These are phyloP conservation scores for Odocoileus virginianus DNA, from an alignment of 2,113 vertebrate species.

Conservation along the genomic window DNA sequence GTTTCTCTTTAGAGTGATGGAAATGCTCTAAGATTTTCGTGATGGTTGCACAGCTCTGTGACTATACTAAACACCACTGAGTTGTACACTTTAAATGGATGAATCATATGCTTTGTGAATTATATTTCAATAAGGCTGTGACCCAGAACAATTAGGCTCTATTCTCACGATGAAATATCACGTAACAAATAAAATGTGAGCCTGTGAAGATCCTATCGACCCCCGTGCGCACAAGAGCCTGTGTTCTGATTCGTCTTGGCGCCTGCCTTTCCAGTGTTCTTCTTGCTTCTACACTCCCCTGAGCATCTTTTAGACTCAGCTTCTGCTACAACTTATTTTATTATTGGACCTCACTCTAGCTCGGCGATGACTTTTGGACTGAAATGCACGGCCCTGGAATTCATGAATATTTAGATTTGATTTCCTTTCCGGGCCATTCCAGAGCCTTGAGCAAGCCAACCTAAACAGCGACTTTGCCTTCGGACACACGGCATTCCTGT, in stretches of 20 bases:
- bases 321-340: not conserved
- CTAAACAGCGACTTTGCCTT: not conserved
- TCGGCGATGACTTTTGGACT: not conserved
- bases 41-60: not conserved
- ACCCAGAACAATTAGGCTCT: not conserved
- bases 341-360: not conserved
- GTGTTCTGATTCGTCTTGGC: too few species aligned
- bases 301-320: not conserved
- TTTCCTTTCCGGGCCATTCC: not conserved
- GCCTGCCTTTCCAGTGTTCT: not conserved
- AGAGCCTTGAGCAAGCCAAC: not conserved
- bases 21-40: not conserved
- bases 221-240: accelerated
- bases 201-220: too few species aligned
- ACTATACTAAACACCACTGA: not conserved
- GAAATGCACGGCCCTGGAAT: not conserved
- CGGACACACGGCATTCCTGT: too few species aligned
- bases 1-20: not conserved
- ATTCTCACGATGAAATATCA: not conserved
- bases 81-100: not conserved
- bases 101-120: not conserved
- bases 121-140: not conserved
- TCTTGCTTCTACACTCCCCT: not conserved
- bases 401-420: not conserved
- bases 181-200: not conserved